These are phyloP conservation scores for Salminus brasiliensis DNA, from an alignment of 2,113 vertebrate genomes.

Conservation along the genomic window DNA sequence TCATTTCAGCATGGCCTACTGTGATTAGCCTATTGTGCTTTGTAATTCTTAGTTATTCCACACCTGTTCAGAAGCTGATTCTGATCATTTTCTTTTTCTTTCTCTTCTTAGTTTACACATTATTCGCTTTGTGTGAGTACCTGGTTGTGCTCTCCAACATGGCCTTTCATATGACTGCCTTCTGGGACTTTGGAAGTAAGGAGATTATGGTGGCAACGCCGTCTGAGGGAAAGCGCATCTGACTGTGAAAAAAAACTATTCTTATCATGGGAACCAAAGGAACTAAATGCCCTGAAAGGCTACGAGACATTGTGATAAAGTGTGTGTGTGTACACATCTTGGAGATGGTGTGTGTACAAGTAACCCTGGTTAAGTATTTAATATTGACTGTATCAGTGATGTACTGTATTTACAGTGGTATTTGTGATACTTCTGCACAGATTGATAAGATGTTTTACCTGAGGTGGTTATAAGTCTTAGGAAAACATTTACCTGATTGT, in stretches of 20 bases:
- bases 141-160: conserved; percentile 94
- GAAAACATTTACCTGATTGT: background rate
- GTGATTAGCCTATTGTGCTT: background rate
- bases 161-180: conserved; percentile 95
- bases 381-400: background rate
- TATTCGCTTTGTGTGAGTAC: conserved; percentile 95
- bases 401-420: conserved; percentile 18
- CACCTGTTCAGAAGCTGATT: background rate
- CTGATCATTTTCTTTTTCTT: background rate
- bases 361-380: background rate
- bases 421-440: background rate
- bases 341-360: background rate
- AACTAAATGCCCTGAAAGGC: background rate
- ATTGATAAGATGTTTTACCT: background rate
- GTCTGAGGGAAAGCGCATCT: conserved; percentile 88
- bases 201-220: conserved; percentile 86
- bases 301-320: background rate
- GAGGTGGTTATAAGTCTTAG: background rate
- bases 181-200: conserved; percentile 92
- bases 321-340: background rate
- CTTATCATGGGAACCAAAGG: background rate
- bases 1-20: background rate
- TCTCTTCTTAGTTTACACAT: conserved; percentile 82
- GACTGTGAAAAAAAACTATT: conserved; percentile 41
- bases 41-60: background rate